phyloP scores from a whole-genome alignment of 2,888 invertebrate species.

The Sesamia inferens region DNA sequence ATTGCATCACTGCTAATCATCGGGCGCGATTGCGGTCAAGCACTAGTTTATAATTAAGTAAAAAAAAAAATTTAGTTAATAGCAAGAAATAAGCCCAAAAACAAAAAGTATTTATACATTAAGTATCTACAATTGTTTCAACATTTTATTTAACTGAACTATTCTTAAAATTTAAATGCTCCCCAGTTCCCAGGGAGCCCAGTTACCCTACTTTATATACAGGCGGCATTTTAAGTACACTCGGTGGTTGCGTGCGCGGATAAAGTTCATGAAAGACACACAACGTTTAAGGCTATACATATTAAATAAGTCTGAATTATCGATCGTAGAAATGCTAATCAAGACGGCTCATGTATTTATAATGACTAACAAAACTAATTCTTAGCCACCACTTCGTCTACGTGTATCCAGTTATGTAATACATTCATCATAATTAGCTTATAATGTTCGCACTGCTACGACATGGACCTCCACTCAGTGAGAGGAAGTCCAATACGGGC shows the following conservation, averaged over 20 bases:
- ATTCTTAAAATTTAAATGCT: constrained; percentile 46
- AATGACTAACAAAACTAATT: constrained; percentile 49
- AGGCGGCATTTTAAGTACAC: constrained; percentile 50
- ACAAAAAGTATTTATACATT: constrained; percentile 9
- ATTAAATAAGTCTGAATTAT: constrained; percentile 36
- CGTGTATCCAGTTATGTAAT: neutral
- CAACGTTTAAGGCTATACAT: constrained; percentile 53
- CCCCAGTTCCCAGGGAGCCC: constrained; percentile 18
- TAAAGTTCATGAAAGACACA: constrained; percentile 56
- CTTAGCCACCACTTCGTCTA: neutral
- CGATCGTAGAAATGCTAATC: constrained; percentile 54
- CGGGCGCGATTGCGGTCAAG: no score
- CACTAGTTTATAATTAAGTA: no score
- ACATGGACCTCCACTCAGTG: no score
- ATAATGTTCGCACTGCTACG: no score
- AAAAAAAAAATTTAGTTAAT: no score
- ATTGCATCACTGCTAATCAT: no score
- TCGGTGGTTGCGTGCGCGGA: constrained; percentile 52
- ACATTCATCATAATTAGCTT: neutral
- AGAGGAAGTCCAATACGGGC: no score
- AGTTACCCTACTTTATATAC: constrained; percentile 45
- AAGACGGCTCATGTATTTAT: constrained; percentile 52
- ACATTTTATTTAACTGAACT: constrained; percentile 41
- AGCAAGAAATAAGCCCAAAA: neutral
- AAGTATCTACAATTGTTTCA: constrained; percentile 21